Evolutionary conservation across 2,797 vertebrate genomes (phyloP), one percentile per base, ranked within the genome.

Genomic region (Semaprochilodus insignis): DNA sequence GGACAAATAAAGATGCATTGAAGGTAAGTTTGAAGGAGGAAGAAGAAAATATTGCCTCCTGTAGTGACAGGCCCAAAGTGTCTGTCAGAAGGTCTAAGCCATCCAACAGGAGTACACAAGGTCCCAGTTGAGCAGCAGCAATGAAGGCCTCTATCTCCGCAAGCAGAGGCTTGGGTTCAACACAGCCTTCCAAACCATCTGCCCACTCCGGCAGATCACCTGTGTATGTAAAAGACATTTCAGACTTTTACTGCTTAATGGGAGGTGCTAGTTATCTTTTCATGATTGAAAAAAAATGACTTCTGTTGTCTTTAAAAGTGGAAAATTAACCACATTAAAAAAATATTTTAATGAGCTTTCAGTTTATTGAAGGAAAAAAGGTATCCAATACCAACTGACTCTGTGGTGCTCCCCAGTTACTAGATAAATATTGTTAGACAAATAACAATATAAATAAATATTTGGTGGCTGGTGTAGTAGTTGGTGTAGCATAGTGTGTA

Each of bases 11-110:
- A n/a, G 66, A 44, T 44, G 66, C 21, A n/a, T n/a, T 19, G 44
- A 14, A 69, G 31, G 31, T 0, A 14, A 69, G 40, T 2, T 70
- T 14, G 44, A 48, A 13, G 44, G 10, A 48, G 19, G 25, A 31
- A 34, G 52, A 31, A 7, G 54, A 11, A 34, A 76, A 31, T 13
- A 3, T 79, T 90, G 78, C 85, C 85, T 87, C 88, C 82, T 87
- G 75, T 65, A 78, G 81, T 81, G 90, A 91, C 83, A 92, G 80
- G 23, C 87, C 86, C 84, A 85, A 88, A 57, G 85, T 84, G 74
- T 88, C 90, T 65, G 78, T 83, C 76, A 92, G 2, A 78, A 90
- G 85, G 78, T 93, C 86, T 14, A 90, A 85, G 40, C 89, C 90
- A 52, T 92, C 87, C 57, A 59, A 5, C 62, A 89, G 74, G 69